phyloP scores from a whole-genome alignment of 2,113 vertebrate species.

The Lepidothrix coronata region DNA sequence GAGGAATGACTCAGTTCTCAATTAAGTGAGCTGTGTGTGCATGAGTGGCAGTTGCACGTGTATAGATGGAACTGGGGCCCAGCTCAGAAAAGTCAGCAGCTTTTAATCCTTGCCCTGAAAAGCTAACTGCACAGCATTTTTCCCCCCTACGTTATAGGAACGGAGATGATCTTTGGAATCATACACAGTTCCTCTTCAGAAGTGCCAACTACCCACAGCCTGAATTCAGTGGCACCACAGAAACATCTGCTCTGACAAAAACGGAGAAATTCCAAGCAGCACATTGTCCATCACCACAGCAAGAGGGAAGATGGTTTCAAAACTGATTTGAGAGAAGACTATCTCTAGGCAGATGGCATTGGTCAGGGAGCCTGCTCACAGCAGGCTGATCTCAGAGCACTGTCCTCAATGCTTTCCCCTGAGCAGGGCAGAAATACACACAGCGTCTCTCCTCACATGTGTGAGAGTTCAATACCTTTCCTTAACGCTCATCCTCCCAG shows the following conservation, averaged over 20 bases:
- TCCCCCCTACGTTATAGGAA: fast-evolving
- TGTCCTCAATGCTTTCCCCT: not conserved
- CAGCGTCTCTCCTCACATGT: fast-evolving
- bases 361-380: not conserved
- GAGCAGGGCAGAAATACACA: fast-evolving
- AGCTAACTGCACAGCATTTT: not conserved
- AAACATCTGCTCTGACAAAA: not conserved
- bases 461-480: not conserved
- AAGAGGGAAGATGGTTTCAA: not conserved
- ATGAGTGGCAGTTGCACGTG: not conserved
- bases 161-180: not conserved
- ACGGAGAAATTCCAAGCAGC: not conserved
- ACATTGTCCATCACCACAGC: not conserved
- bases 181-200: not conserved
- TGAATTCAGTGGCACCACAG: not conserved
- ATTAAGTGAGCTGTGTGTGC: not conserved
- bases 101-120: not conserved
- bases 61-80: not conserved
- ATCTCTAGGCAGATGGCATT: not conserved
- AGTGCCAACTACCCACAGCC: not conserved
- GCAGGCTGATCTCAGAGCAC: not conserved
- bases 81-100: not conserved
- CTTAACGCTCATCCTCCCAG: not conserved
- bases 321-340: not conserved
- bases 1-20: constrained; percentile 36